A percentile compares a stretch with the other conserved stretches of the same genome.
Evolutionary conservation across 2,797 vertebrate genomes (phyloP).

Genomic region (Gymnopithys bicolor): DNA sequence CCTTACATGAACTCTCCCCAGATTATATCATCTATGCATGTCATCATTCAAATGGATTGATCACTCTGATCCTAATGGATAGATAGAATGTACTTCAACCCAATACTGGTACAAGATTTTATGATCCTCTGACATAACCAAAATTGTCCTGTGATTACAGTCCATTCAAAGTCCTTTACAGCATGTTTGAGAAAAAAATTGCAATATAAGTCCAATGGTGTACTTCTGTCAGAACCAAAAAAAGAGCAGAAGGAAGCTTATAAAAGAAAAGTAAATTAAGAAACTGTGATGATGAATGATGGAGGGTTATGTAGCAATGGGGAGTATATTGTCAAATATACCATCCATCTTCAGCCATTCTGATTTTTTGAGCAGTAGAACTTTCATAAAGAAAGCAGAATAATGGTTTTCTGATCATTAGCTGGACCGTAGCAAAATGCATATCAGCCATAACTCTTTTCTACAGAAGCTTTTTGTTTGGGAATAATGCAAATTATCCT

Average conservation of each 20-base stretch:
- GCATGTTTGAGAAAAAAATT: neutral
- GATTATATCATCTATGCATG: neutral
- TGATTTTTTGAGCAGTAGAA: neutral
- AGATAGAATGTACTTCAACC: neutral
- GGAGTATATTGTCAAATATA: neutral
- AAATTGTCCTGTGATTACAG: neutral
- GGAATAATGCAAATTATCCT: slow-evolving; percentile 70
- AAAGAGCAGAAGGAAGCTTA: neutral
- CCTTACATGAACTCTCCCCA: neutral
- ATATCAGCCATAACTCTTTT: slow-evolving; percentile 47
- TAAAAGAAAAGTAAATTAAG: neutral
- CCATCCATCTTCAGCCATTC: neutral
- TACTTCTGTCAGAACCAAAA: neutral
- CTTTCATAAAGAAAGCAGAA: neutral
- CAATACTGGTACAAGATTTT: neutral
- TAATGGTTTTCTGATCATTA: slow-evolving; percentile 37
- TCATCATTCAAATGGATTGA: neutral
- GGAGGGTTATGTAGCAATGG: neutral
- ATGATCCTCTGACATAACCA: neutral
- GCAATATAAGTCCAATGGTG: neutral
- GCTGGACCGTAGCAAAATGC: slow-evolving; percentile 27
- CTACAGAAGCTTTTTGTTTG: slow-evolving; percentile 34
- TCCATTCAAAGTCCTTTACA: neutral
- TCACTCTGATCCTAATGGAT: neutral
- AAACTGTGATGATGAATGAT: neutral